Base-by-base conservation (phyloP, 2,113 vertebrate genomes). In the Antechinus flavipes region DNA sequence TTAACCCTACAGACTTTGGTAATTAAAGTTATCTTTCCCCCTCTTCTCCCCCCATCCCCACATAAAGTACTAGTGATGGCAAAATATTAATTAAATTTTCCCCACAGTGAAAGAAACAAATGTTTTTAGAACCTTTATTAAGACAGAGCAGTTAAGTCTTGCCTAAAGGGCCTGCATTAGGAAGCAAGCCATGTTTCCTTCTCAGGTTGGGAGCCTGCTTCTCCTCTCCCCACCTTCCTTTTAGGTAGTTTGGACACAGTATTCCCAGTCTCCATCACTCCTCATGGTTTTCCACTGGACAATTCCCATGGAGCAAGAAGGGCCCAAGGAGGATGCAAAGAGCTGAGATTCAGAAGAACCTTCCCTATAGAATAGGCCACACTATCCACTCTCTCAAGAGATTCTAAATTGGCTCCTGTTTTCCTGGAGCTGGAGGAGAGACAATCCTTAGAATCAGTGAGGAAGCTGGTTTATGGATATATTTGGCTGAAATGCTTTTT, bases 81-180 rank as follows among this genome's bases (percentile, higher is more conserved):
- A 97, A 84, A 97, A 96, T 95, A 27, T 55, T 92, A 95, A 68
- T 91, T 97, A 35, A 95, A 93, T 24, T 92, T 97, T 91, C 95
- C 90, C 91, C 68, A 90, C 93, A 91, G 90, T 91, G 97, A 96
- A 84, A 96, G 96, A 93, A 91, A 92, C 47, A 96, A 61, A 52
- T 95, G 97, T 8, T 84, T 42, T 84, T 7, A 42, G 68, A 42
- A 42, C n/a, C n/a, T 84, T 84, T 8, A 42, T 35, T 84, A 84
- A 16, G 68, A 42, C 68, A 42, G 35, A 35, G 35, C 16, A 84
- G 68, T 35, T 42, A 35, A 19, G 68, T 14, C 42, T 84, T 84
- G 68, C n/a, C 68, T 42, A 26, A 84, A n/a, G 68, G 22, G 19
- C 19, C 68, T 84, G 23, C 68, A 84, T 42, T 19, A 42, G n/a